Evolutionary conservation across 2,113 vertebrate genomes (phyloP).

Genomic region (Podocnemis expansa): DNA sequence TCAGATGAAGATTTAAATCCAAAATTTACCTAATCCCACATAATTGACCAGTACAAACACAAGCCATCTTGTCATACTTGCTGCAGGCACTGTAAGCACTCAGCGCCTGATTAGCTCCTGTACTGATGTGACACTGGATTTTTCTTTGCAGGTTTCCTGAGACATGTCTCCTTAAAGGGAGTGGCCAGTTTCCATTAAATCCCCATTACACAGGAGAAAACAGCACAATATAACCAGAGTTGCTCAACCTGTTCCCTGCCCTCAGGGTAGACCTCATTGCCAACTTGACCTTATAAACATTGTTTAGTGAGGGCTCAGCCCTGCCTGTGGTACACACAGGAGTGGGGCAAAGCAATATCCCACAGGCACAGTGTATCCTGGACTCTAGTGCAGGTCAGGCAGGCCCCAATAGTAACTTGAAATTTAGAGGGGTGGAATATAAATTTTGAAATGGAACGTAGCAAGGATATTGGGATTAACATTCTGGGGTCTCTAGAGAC

Average conservation of each 20-base stretch:
- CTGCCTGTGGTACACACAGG: not conserved
- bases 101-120: not conserved
- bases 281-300: not conserved
- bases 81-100: not conserved
- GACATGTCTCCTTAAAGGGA: not conserved
- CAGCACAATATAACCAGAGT: not conserved
- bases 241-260: not conserved
- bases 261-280: not conserved
- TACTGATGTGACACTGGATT: not conserved
- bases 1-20: not conserved
- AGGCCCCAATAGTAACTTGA: not conserved
- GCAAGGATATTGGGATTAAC: not conserved
- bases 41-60: not conserved
- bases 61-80: not conserved
- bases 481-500: not conserved
- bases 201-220: not conserved
- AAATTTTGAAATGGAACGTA: not conserved
- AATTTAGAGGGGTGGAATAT: not conserved
- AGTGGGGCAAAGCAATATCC: not conserved
- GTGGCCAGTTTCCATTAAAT: not conserved
- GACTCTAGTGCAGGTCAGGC: not conserved
- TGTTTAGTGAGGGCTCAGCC: not conserved
- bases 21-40: not conserved
- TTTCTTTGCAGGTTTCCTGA: not conserved
- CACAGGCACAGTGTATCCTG: not conserved